Conservation (phyloP, 2,113 vertebrate species). For the Serilophus lunatus region DNA sequence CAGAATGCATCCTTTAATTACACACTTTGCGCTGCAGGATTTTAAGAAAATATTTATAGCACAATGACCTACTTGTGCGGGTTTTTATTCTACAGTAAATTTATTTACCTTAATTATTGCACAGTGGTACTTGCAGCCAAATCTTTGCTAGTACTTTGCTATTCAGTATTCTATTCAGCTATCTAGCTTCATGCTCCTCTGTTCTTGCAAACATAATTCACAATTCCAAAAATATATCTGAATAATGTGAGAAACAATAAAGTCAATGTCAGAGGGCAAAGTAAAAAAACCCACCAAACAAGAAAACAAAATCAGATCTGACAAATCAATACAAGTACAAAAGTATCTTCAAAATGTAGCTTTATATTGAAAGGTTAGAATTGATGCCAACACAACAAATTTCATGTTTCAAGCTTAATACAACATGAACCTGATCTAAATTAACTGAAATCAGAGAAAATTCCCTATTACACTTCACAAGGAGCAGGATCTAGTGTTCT, state of each 20-base stretch:
- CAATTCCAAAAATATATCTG: background rate
- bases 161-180: background rate
- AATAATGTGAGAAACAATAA: conserved; percentile 27
- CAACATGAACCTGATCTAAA: background rate
- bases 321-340: conserved; percentile 21
- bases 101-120: background rate
- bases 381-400: background rate
- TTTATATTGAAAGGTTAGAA: conserved; percentile 20
- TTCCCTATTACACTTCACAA: background rate
- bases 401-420: conserved; percentile 12
- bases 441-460: background rate
- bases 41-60: background rate
- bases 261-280: background rate
- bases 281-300: background rate
- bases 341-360: background rate
- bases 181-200: background rate
- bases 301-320: background rate
- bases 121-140: background rate
- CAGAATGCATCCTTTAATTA: background rate
- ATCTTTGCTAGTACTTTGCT: background rate
- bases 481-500: background rate
- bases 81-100: background rate
- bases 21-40: background rate
- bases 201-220: background rate
- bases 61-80: background rate